Evolutionary conservation across 2,888 invertebrate species (phyloP).

Genomic region (Sceliomorpha sp.): DNA sequence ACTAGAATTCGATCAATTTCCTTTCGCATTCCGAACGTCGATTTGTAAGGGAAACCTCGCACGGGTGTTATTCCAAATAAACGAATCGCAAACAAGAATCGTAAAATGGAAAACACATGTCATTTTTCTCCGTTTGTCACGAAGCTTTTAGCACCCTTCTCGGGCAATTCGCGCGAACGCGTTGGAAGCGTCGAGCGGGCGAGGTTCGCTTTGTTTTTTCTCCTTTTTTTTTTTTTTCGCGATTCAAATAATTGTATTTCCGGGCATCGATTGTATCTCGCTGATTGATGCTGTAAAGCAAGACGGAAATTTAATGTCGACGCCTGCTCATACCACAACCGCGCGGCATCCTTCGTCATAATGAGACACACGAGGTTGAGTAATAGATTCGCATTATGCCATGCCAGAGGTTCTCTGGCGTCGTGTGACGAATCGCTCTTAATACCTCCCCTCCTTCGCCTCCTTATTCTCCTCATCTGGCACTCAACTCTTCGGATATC

Average conservation of each 20-base stretch:
- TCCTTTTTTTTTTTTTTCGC: too few species aligned
- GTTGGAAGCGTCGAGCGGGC: slow-evolving; percentile 12
- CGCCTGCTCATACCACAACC: slow-evolving; percentile 46
- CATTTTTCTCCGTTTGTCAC: too few species aligned
- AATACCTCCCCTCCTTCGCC: slow-evolving; percentile 42
- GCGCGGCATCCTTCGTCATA: slow-evolving; percentile 52
- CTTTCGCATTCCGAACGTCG: too few species aligned
- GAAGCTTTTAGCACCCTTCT: too few species aligned
- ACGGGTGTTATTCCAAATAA: too few species aligned
- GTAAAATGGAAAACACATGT: too few species aligned
- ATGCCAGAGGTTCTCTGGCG: slow-evolving; percentile 58
- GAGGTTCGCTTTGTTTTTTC: slow-evolving; percentile 48
- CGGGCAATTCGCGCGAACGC: too few species aligned
- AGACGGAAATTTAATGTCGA: slow-evolving; percentile 54
- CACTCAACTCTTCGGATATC: slow-evolving; percentile 44
- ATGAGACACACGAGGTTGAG: slow-evolving; percentile 55
- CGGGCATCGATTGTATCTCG: slow-evolving; percentile 45
- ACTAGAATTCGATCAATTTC: too few species aligned
- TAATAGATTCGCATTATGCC: slow-evolving; percentile 55
- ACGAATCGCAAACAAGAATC: too few species aligned
- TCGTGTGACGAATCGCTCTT: slow-evolving; percentile 68
- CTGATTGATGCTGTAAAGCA: slow-evolving; percentile 29
- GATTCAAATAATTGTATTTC: slow-evolving; percentile 40
- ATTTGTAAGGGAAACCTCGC: too few species aligned
- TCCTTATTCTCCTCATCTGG: slow-evolving; percentile 50